Evolutionary conservation across 2,113 vertebrate genomes (phyloP).

Genomic region (Chrysochloris asiatica): DNA sequence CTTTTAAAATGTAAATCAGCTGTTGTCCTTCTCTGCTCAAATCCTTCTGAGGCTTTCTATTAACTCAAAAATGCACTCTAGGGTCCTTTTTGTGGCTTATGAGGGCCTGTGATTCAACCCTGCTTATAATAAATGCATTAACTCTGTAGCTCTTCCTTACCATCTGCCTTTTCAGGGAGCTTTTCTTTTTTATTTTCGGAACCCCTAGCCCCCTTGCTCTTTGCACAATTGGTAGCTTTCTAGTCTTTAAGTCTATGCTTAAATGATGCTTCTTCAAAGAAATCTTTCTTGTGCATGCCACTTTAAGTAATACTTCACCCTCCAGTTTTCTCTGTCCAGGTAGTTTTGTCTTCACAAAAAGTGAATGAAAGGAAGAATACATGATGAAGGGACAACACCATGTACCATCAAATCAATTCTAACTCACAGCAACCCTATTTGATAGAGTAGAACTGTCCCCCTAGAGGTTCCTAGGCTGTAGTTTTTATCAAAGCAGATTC

Average conservation of each 20-base stretch:
- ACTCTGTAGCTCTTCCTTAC: neutral
- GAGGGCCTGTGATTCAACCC: neutral
- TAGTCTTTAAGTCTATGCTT: neutral
- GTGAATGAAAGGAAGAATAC: neutral
- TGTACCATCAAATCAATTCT: neutral
- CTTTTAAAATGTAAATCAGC: neutral
- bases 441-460: neutral
- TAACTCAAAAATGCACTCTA: neutral
- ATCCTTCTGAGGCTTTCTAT: neutral
- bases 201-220: neutral
- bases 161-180: neutral
- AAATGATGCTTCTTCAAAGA: conserved; percentile 5
- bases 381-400: neutral
- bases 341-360: conserved; percentile 1
- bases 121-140: too few species aligned
- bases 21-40: neutral
- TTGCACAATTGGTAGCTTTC: neutral
- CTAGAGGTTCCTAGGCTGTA: neutral
- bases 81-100: neutral
- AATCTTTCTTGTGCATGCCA: neutral
- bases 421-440: neutral
- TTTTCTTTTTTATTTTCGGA: neutral
- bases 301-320: neutral
- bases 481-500: too few species aligned
- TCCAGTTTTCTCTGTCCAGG: neutral